Evolutionary conservation across 2,113 vertebrate species (phyloP).

Genomic region (Mesocricetus auratus): DNA sequence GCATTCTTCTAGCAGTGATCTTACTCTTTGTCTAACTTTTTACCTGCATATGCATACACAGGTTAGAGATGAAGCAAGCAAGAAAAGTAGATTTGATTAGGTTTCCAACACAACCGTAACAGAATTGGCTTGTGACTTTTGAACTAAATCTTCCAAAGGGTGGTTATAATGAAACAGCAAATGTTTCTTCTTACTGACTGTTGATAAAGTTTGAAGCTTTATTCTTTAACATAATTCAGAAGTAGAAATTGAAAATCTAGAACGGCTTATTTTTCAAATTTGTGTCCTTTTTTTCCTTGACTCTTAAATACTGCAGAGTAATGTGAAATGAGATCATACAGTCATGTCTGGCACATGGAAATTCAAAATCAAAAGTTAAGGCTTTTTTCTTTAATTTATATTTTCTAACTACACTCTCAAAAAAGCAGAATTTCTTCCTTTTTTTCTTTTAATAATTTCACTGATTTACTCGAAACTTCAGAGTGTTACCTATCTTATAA

Average conservation of each 20-base stretch:
- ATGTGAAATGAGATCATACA: not conserved
- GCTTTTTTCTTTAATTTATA: not conserved
- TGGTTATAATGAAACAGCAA: not conserved
- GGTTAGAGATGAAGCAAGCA: not conserved
- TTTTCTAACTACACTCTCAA: not conserved
- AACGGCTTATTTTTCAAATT: not conserved
- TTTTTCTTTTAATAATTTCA: not conserved
- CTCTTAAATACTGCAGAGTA: not conserved
- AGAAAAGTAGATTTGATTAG: not conserved
- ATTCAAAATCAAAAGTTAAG: not conserved
- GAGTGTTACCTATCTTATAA: not conserved
- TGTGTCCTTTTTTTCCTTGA: not conserved
- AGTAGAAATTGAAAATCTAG: not conserved
- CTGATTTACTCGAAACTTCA: not conserved
- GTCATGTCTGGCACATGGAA: not conserved
- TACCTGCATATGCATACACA: not conserved
- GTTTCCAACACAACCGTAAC: not conserved
- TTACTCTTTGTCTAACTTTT: not conserved
- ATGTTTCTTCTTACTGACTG: not conserved
- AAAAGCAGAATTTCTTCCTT: not conserved
- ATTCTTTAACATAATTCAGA: not conserved
- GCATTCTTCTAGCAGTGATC: not conserved
- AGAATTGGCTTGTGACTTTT: not conserved
- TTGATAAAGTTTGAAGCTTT: not conserved
- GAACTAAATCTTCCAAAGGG: fast-evolving